Evolutionary conservation across 2,113 vertebrate genomes (phyloP).

Genomic region (Apeltes quadracus): DNA sequence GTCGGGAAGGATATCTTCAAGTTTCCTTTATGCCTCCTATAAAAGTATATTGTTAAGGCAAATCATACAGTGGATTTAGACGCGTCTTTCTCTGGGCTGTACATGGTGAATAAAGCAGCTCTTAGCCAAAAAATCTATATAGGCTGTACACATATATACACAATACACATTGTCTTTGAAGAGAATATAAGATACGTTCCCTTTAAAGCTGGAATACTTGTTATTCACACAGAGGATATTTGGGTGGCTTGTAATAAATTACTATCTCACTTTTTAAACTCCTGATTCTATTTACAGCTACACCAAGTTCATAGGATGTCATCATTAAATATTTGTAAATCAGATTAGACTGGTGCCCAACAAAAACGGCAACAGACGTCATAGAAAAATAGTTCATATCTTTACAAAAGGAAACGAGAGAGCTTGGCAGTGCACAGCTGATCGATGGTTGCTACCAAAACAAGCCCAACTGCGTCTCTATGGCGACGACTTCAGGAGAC

Average conservation of each 20-base stretch:
- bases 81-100: constrained; percentile 84
- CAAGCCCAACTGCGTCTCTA: constrained; percentile 42
- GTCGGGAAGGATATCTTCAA: constrained; percentile 82
- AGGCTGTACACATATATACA: constrained; percentile 85
- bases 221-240: constrained; percentile 71
- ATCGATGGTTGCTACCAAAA: constrained; percentile 81
- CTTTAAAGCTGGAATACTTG: constrained; percentile 85
- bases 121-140: constrained; percentile 88
- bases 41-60: constrained; percentile 94
- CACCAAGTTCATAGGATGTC: constrained; percentile 87
- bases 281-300: constrained; percentile 30
- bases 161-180: constrained; percentile 85
- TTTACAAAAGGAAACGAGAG: constrained; percentile 57
- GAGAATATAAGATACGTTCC: constrained; percentile 79
- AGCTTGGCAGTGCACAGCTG: constrained; percentile 90
- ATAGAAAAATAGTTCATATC: constrained; percentile 76
- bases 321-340: constrained; percentile 92
- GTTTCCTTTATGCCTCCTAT: constrained; percentile 89
- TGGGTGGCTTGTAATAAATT: constrained; percentile 89
- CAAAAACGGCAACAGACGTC: constrained; percentile 76
- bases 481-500: constrained; percentile 28
- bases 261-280: constrained; percentile 68
- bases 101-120: constrained; percentile 90
- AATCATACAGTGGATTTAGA: constrained; percentile 89
- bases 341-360: constrained; percentile 81